phyloP scores from a whole-genome alignment of 1,140 invertebrate genomes.

The Heliconius congener region DNA sequence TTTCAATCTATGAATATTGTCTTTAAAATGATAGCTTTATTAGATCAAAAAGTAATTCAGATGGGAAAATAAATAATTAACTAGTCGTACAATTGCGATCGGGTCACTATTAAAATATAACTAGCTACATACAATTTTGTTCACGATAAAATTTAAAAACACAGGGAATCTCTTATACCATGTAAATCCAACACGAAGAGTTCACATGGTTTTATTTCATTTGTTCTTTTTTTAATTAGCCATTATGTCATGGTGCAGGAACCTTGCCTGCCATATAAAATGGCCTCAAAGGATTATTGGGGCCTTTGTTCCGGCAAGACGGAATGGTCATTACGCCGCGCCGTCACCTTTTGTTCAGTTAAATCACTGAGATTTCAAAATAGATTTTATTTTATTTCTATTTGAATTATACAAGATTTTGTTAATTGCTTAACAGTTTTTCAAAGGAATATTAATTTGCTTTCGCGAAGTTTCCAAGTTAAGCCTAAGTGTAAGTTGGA shows the following conservation, averaged over 20 bases:
- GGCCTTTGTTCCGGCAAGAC: conserved; percentile 34
- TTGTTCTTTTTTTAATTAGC: conserved; percentile 28
- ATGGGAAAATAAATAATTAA: too few species aligned
- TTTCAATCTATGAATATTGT: too few species aligned
- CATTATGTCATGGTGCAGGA: conserved; percentile 20
- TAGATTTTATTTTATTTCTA: conserved; percentile 29
- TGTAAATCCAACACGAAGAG: background rate
- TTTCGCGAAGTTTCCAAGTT: background rate
- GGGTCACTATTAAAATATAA: too few species aligned
- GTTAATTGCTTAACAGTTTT: conserved; percentile 18
- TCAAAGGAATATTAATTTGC: conserved; percentile 11
- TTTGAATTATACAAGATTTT: conserved; percentile 24
- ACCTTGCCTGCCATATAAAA: conserved; percentile 30
- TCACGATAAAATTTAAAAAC: background rate
- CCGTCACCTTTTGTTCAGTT: conserved; percentile 39
- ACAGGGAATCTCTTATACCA: background rate
- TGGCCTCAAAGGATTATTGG: conserved; percentile 31
- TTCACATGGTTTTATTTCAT: background rate
- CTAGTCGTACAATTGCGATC: too few species aligned
- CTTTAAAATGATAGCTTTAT: too few species aligned
- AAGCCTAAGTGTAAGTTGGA: background rate
- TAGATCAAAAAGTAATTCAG: too few species aligned
- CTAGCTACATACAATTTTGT: background rate
- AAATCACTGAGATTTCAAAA: conserved; percentile 38
- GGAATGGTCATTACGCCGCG: conserved; percentile 41